Evolutionary conservation across 2,113 vertebrate species (phyloP).

Genomic region (Alligator mississippiensis): DNA sequence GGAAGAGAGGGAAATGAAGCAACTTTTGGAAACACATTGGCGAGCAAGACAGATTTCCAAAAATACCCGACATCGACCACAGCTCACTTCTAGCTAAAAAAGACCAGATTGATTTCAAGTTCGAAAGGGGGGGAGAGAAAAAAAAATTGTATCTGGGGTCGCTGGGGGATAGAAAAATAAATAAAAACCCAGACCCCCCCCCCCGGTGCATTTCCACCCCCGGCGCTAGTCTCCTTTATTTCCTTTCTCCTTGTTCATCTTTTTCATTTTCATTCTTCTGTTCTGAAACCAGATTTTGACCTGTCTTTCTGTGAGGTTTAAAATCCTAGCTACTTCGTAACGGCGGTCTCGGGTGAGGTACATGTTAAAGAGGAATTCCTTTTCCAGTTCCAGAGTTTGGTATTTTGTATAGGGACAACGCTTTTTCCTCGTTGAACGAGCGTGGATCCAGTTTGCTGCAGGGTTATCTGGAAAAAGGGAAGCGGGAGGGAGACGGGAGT

Average conservation of each 20-base stretch:
- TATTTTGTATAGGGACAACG: constrained; percentile 98
- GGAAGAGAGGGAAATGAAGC: constrained; percentile 23
- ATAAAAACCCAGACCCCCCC: background rate
- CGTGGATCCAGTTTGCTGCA: constrained; percentile 98
- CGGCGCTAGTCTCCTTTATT: constrained; percentile 85
- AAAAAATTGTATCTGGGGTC: background rate
- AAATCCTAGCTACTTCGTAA: constrained; percentile 96
- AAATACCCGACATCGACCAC: constrained; percentile 79
- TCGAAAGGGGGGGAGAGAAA: background rate
- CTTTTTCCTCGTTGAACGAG: constrained; percentile 97
- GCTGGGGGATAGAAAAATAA: background rate
- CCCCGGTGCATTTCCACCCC: background rate
- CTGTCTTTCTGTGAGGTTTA: constrained; percentile 97
- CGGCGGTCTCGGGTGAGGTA: constrained; percentile 97
- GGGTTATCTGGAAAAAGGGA: constrained; percentile 90
- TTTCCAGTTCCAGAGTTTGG: constrained; percentile 98
- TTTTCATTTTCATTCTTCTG: constrained; percentile 99
- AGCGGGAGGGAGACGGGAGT: constrained; percentile 48
- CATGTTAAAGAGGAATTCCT: constrained; percentile 99
- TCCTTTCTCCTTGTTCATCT: constrained; percentile 95
- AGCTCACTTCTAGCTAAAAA: constrained; percentile 73
- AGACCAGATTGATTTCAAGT: constrained; percentile 54
- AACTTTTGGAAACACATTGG: constrained; percentile 70
- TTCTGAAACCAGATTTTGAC: constrained; percentile 99
- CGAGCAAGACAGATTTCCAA: constrained; percentile 70